A percentile compares a stretch with the other conserved stretches of the same genome.
Conservation (phyloP, 2,888 invertebrate species). For the Coenonympha arcania region DNA sequence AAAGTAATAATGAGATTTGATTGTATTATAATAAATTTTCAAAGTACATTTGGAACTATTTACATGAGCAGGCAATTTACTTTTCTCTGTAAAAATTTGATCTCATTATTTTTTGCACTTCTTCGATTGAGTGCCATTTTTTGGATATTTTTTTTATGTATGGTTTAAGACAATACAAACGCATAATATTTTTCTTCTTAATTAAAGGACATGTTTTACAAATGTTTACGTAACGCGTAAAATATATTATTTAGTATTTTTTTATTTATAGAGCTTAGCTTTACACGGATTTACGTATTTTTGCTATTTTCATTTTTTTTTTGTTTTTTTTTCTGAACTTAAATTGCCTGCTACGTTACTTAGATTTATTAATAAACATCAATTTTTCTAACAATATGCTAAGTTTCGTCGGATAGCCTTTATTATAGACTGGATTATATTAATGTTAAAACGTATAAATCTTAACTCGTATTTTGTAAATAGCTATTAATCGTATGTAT, state of each 20-base stretch:
- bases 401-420: slow-evolving; percentile 73
- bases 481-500: slow-evolving; percentile 74
- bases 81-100: slow-evolving; percentile 47
- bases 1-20: slow-evolving; percentile 35
- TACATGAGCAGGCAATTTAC: slow-evolving; percentile 62
- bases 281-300: slow-evolving; percentile 19
- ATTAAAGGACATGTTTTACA: slow-evolving; percentile 31
- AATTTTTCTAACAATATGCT: slow-evolving; percentile 68
- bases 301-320: slow-evolving; percentile 26
- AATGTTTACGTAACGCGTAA: slow-evolving; percentile 31
- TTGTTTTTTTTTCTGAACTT: slow-evolving; percentile 30
- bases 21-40: slow-evolving; percentile 36
- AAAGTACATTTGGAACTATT: slow-evolving; percentile 44
- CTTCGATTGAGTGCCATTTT: slow-evolving; percentile 61
- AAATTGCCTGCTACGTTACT: slow-evolving; percentile 68
- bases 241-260: slow-evolving; percentile 26
- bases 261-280: no score
- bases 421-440: slow-evolving; percentile 74
- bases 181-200: slow-evolving; percentile 51
- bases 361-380: slow-evolving; percentile 46
- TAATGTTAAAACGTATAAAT: slow-evolving; percentile 68
- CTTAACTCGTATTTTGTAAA: slow-evolving; percentile 74
- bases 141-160: slow-evolving; percentile 28
- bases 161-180: slow-evolving; percentile 32
- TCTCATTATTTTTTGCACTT: slow-evolving; percentile 61